Conservation (phyloP, 2,888 invertebrate genomes). For the Tipula confusa region DNA sequence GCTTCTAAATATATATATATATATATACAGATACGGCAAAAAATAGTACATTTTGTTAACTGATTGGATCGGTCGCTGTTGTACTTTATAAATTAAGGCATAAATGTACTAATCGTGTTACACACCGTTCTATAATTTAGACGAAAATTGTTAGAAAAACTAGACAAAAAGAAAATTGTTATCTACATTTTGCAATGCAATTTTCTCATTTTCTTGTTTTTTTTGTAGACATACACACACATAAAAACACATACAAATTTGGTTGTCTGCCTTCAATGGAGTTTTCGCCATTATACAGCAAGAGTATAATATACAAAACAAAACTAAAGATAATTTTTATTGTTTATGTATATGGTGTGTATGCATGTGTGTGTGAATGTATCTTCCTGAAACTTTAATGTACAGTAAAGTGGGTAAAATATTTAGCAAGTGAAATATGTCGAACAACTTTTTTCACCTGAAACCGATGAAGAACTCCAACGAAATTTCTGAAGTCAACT, state of each 20-base stretch:
- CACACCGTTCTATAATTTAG: background rate
- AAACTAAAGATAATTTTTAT: constrained; percentile 12
- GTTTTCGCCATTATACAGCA: background rate
- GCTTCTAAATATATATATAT: background rate
- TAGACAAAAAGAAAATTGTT: constrained; percentile 20
- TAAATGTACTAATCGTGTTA: background rate
- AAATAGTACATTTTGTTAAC: no score
- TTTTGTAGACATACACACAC: background rate
- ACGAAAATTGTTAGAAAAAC: background rate
- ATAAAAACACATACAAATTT: background rate
- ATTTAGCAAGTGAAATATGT: no score
- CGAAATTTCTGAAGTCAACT: no score
- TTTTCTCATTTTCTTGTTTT: background rate
- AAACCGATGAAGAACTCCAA: no score
- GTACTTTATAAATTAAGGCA: no score
- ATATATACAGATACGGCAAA: background rate
- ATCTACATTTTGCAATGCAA: constrained; percentile 29
- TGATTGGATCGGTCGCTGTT: no score
- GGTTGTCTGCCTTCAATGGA: background rate
- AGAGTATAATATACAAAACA: background rate
- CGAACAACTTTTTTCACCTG: no score
- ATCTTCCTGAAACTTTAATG: no score
- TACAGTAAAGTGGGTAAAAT: no score
- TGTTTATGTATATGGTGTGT: background rate
- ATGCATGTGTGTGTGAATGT: background rate